phyloP scores from a whole-genome alignment of 2,797 vertebrate species.

The Notolepis coatsorum region DNA sequence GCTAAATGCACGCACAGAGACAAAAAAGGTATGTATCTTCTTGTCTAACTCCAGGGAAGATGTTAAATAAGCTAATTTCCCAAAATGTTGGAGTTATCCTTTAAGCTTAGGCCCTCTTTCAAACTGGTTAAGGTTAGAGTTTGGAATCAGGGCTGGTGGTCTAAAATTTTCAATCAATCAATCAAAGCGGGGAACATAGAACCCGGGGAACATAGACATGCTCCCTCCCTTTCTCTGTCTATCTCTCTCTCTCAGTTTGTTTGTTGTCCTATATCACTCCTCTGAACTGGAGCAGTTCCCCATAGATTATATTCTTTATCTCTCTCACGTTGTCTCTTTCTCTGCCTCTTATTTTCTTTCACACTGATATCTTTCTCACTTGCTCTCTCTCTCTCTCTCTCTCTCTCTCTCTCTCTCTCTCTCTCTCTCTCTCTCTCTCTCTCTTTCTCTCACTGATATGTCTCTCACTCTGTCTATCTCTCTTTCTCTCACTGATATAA shows the following conservation, averaged over 20 bases:
- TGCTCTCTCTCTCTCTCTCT: constrained; percentile 2
- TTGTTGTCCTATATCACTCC: constrained; percentile 9
- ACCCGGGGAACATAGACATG: too few relatives aligned
- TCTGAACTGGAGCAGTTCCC: constrained; percentile 57
- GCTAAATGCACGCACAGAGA: too few relatives aligned
- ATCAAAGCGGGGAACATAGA: too few relatives aligned
- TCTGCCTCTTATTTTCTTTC: neutral
- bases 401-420: neutral
- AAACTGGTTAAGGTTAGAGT: too few relatives aligned
- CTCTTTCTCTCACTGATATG: neutral
- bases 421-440: neutral
- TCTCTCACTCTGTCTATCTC: neutral
- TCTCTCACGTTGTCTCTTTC: neutral
- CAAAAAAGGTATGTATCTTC: too few relatives aligned
- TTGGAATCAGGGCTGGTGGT: too few relatives aligned
- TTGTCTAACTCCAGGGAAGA: too few relatives aligned
- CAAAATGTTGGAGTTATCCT: too few relatives aligned
- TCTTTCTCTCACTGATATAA: neutral
- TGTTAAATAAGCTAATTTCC: too few relatives aligned
- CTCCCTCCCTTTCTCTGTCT: constrained; percentile 21
- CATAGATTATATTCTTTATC: constrained; percentile 23
- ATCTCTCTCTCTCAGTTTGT: constrained; percentile 6
- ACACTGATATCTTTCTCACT: too few relatives aligned
- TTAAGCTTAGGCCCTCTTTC: too few relatives aligned
- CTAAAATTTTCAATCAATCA: too few relatives aligned